Conservation (phyloP, 2,888 invertebrate species). For the Ennomos quercinarius region DNA sequence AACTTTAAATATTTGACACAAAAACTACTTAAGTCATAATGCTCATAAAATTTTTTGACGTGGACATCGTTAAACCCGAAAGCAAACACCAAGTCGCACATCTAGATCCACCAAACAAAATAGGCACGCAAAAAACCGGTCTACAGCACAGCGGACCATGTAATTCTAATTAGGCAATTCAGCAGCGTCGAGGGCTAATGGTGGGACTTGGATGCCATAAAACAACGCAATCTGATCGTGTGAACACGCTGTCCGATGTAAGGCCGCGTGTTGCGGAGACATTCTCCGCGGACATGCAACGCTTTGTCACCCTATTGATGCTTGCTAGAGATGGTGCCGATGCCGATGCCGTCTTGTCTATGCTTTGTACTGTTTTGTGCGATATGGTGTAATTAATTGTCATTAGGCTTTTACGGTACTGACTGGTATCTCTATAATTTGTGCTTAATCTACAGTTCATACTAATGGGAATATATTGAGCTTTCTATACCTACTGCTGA, state of each 20-base stretch:
- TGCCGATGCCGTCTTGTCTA: conserved; percentile 6
- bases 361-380: conserved; percentile 10
- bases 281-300: conserved; percentile 77
- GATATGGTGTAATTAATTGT: conserved; percentile 28
- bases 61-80: conserved; percentile 24
- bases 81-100: conserved; percentile 41
- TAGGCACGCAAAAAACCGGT: conserved; percentile 61
- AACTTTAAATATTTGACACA: no score
- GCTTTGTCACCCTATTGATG: conserved; percentile 77
- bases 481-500: no score
- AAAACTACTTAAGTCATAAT: no score
- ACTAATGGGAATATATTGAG: no score
- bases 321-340: conserved; percentile 28
- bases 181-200: conserved; percentile 74
- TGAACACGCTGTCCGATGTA: conserved; percentile 76
- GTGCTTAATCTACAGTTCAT: no score
- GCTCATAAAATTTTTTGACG: no score
- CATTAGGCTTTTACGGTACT: conserved; percentile 8
- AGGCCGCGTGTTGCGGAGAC: conserved; percentile 68
- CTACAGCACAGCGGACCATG: conserved; percentile 54
- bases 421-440: conserved; percentile 4
- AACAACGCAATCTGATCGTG: conserved; percentile 81
- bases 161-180: conserved; percentile 84
- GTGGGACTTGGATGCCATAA: conserved; percentile 72
- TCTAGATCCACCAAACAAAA: conserved; percentile 55